Conservation (phyloP, 2,113 vertebrate genomes). For the Prolemur simus region DNA sequence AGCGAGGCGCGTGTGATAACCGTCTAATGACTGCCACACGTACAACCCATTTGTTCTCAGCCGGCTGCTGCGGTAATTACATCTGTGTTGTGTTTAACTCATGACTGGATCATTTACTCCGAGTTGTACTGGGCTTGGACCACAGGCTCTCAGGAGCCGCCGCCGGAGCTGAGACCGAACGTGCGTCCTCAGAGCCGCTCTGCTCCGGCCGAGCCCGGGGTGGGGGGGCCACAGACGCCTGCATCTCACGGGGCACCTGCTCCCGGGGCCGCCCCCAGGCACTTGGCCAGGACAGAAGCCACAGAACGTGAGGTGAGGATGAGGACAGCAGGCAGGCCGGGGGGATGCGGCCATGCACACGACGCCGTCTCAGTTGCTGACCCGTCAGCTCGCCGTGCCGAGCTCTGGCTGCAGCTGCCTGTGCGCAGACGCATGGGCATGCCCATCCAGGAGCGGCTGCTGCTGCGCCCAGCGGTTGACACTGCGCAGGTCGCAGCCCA, state of each 20-base stretch:
- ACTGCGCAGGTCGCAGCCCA: neutral
- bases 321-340: too few species aligned
- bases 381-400: too few species aligned
- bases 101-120: slow-evolving; percentile 52
- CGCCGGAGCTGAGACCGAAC: neutral
- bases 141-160: neutral
- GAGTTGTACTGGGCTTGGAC: neutral
- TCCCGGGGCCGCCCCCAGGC: accelerated
- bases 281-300: neutral
- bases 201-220: accelerated
- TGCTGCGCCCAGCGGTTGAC: too few species aligned
- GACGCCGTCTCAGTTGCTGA: too few species aligned
- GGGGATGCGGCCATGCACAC: accelerated
- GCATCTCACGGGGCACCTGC: accelerated
- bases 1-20: neutral
- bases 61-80: slow-evolving; percentile 60
- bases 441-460: neutral
- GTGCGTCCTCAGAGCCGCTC: neutral
- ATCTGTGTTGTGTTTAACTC: slow-evolving; percentile 74
- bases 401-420: too few species aligned
- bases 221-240: accelerated
- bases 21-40: neutral
- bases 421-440: neutral
- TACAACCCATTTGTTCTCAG: slow-evolving; percentile 56
- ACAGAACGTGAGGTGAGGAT: accelerated